These are phyloP conservation scores for Resseliella maxima DNA, from an alignment of 2,888 invertebrate genomes.

Conservation along the genomic window DNA sequence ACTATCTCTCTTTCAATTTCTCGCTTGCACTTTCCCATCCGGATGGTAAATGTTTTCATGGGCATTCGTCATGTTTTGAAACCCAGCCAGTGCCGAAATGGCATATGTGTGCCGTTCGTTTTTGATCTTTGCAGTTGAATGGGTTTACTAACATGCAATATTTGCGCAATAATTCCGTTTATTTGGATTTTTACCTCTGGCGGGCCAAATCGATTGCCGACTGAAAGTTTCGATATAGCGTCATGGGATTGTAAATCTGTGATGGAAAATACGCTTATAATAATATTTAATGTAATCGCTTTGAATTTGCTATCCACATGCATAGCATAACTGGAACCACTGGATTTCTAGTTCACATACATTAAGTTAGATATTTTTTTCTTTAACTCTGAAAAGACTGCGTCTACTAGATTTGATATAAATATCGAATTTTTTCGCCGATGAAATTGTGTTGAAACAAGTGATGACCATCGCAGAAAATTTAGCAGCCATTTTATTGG, in stretches of 20 bases:
- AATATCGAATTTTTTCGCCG: neutral
- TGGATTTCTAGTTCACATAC: neutral
- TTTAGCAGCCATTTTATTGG: neutral
- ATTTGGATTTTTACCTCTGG: constrained; percentile 35
- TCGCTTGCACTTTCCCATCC: too few relatives aligned
- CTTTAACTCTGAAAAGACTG: neutral
- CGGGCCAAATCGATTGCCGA: neutral
- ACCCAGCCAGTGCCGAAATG: neutral
- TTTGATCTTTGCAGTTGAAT: constrained; percentile 51
- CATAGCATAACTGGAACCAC: neutral
- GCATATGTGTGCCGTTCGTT: neutral
- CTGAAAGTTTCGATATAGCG: neutral
- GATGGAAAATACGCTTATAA: constrained; percentile 28
- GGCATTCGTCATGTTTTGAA: neutral
- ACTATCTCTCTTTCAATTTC: too few relatives aligned
- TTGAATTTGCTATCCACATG: neutral
- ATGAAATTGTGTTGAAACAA: neutral
- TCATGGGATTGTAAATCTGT: neutral
- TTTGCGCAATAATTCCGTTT: constrained; percentile 30
- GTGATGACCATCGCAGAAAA: constrained; percentile 3
- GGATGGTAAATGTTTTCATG: neutral
- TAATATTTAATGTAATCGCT: constrained; percentile 49
- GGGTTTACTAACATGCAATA: constrained; percentile 44
- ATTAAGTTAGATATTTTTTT: neutral
- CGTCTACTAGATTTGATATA: neutral